phyloP scores from a whole-genome alignment of 2,113 vertebrate species.

The Misgurnus mizolepis region DNA sequence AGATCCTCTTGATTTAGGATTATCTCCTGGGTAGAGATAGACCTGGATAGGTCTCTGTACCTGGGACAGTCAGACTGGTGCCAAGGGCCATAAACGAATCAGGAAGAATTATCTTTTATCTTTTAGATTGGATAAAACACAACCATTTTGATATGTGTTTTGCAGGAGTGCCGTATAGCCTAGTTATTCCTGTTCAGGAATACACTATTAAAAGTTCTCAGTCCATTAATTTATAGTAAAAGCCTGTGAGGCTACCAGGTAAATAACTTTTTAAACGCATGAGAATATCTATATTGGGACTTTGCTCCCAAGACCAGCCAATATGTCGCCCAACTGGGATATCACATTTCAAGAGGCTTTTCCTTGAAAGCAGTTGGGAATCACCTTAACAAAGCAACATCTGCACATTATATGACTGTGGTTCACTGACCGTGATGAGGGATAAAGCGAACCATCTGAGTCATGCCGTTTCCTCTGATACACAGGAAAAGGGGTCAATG shows the following conservation, averaged over 20 bases:
- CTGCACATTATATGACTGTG: slow-evolving; percentile 9
- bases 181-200: no score
- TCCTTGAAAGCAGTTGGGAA: slow-evolving; percentile 1
- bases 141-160: slow-evolving; percentile 34
- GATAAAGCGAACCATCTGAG: slow-evolving; percentile 18
- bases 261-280: background rate
- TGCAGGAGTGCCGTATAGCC: background rate
- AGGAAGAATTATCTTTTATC: slow-evolving; percentile 51
- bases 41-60: slow-evolving; percentile 56
- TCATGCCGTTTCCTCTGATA: slow-evolving; percentile 30
- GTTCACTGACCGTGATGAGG: background rate
- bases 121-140: slow-evolving; percentile 56
- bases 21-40: background rate
- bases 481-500: slow-evolving; percentile 37
- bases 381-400: background rate
- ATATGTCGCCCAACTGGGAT: background rate
- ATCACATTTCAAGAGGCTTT: slow-evolving; percentile 6
- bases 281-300: background rate
- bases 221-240: slow-evolving; percentile 3
- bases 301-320: background rate
- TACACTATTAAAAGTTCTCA: background rate
- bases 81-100: slow-evolving; percentile 71
- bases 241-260: background rate
- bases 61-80: slow-evolving; percentile 74
- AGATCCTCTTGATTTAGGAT: slow-evolving; percentile 1